Percentiles rank a stretch among this genome's conserved stretches.
Conservation (phyloP, 1,140 invertebrate genomes). For the Rhizoglyphus robini region DNA sequence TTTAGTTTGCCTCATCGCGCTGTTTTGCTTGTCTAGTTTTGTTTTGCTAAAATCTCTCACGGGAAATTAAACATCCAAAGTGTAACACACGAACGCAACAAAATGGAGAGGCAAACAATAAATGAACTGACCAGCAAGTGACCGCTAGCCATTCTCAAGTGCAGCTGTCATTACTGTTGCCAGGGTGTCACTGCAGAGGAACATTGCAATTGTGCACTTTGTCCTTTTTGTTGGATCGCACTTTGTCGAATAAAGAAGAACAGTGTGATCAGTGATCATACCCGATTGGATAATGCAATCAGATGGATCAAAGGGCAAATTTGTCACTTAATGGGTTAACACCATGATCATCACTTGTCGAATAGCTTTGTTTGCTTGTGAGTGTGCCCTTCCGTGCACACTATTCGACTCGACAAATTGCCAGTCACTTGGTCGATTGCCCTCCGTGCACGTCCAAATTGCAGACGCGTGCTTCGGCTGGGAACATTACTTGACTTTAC, state of each 20-base stretch:
- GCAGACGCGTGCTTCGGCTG: constrained; percentile 5
- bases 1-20: background rate
- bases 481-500: background rate
- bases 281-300: too few species aligned
- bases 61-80: constrained; percentile 12
- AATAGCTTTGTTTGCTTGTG: too few species aligned
- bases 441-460: background rate
- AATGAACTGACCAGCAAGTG: background rate
- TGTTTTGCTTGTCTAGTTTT: background rate
- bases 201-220: too few species aligned
- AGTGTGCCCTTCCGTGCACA: background rate
- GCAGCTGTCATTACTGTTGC: background rate
- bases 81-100: background rate
- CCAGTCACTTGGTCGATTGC: background rate
- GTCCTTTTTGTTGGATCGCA: too few species aligned
- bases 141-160: background rate
- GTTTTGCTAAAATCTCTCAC: constrained; percentile 8
- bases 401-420: background rate
- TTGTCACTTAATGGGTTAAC: too few species aligned
- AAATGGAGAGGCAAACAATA: background rate
- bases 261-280: too few species aligned
- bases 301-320: too few species aligned
- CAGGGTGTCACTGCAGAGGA: too few species aligned
- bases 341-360: too few species aligned
- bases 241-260: too few species aligned